Base-by-base conservation (phyloP, 2,888 invertebrate species). In the Morpho achilles region DNA sequence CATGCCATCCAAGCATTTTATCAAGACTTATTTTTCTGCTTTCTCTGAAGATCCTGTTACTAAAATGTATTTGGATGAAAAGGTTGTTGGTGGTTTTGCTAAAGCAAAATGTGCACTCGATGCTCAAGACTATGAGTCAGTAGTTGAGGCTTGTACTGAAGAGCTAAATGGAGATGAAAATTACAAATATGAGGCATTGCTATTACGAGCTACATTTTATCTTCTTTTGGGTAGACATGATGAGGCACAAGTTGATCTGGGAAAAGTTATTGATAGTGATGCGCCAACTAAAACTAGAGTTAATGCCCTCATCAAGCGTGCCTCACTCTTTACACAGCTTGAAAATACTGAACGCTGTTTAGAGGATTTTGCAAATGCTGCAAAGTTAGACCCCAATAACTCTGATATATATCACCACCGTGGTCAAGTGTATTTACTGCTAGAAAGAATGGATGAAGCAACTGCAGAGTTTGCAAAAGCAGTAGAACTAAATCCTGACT, bases 321-420 rank as follows among this genome's bases (percentile, higher is more conserved):
- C 97, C 8, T 95, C 96, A 7, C 90, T 98, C 61, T 92, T 94
- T 68, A 95, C 98, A 81, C 97, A 98, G 77, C 86, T 94, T 55
- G 96, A 95, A 69, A 92, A 94, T 63, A 91, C 94, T 43, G 94
- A 94, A 45, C 92, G 93, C 63, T 96, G 96, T 67, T 88, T 97
- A 67, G 92, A 92, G 56, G 97, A 97, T 80, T 98, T 98, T 82
- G 92, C 93, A 10, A 85, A 80, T 67, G 98, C 98, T 42, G 93
- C 95, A 47, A 88, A 93, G 70, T 77, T 97, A 51, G 96, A 96
- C 70, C 93, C 96, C 0, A 91, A 94, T 42, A 96, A 96, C 79
- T 93, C 96, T 23, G 99, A 99, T 79, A 94, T 99, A 55, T 98
- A 96, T 81, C 97, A 98, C 79, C 98, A 99, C 75, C 91, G 98